Evolutionary conservation across 2,113 vertebrate genomes (phyloP), one percentile per base, ranked within the genome.

Genomic region (Dromiciops gliroides): DNA sequence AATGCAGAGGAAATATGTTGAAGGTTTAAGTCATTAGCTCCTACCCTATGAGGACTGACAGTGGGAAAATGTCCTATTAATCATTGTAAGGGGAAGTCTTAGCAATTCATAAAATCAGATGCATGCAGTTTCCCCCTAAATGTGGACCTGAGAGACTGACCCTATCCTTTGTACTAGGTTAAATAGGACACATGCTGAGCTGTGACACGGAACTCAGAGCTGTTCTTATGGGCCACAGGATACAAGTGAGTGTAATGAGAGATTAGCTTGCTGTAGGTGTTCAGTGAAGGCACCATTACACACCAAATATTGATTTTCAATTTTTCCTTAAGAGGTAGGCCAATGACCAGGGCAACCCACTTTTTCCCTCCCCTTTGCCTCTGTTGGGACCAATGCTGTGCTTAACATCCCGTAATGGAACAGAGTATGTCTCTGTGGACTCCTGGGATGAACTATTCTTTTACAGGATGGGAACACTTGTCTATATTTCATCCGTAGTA

Each of bases 81-180:
- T 98, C 98, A 97, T 94, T 90, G 94, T 97, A 98, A 98, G 96
- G 97, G 98, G 97, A 97, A 98, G 95, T 94, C 94, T 67, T 95
- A 95, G 93, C 92, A 3, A 44, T 95, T 97, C 93, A 97, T 98
- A 97, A 98, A 97, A 95, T 88, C 96, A 89, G 90, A 95, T 92
- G 47, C 92, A 91, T n/a, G 83, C 96, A 95, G 90, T 96, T 95
- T 96, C 94, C 96, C 97, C 96, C 91, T 97, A 97, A 98, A 49
- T 97, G 90, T 93, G 94, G 75, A 95, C 95, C 90, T 0, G 22
- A 96, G 96, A 50, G 94, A 96, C 92, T 94, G 89, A 97, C 97
- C 97, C 0, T 22, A 44, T 92, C 28, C 49, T 97, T 97, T 95
- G 92, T 96, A 89, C 12, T 7, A 93, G 50, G 50, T 91, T 94